A percentile compares a stretch with the other conserved stretches of the same genome.
These are phyloP conservation scores for Antheraea mylitta DNA, from an alignment of 1,140 invertebrate species.

Conservation along the genomic window DNA sequence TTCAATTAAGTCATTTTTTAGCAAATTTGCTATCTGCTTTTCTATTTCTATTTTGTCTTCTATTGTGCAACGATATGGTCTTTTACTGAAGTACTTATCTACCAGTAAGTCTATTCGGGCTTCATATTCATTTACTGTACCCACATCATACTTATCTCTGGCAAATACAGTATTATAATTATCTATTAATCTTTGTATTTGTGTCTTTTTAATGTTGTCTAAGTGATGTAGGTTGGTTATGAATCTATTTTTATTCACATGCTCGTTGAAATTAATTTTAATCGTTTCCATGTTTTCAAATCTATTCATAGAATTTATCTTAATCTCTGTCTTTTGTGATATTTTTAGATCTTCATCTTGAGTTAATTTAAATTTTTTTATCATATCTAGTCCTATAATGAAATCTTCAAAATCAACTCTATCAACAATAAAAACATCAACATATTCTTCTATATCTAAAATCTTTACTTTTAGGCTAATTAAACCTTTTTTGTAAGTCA, in stretches of 20 bases:
- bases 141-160: conserved; percentile 37
- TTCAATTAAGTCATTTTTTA: not conserved
- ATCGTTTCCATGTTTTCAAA: conserved; percentile 6
- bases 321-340: conserved; percentile 16
- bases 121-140: conserved; percentile 35
- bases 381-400: conserved; percentile 39
- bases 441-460: conserved; percentile 27
- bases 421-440: conserved; percentile 36
- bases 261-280: conserved; percentile 44
- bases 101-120: conserved; percentile 10
- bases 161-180: conserved; percentile 44
- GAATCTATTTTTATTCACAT: conserved; percentile 32
- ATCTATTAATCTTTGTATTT: conserved; percentile 36
- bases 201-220: conserved; percentile 25
- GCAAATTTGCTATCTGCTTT: not conserved
- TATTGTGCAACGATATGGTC: conserved; percentile 39
- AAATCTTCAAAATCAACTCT: conserved; percentile 33
- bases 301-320: conserved; percentile 7
- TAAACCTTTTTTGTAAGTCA: conserved; percentile 31
- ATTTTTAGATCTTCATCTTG: conserved; percentile 36
- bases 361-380: conserved; percentile 28
- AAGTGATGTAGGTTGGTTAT: conserved; percentile 40
- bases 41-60: conserved; percentile 30
- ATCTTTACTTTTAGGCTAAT: conserved; percentile 25
- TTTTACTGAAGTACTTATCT: conserved; percentile 43